A percentile compares a stretch with the other conserved stretches of the same genome.
These are phyloP conservation scores for Carapus acus DNA, from an alignment of 2,797 vertebrate species.

Conservation along the genomic window DNA sequence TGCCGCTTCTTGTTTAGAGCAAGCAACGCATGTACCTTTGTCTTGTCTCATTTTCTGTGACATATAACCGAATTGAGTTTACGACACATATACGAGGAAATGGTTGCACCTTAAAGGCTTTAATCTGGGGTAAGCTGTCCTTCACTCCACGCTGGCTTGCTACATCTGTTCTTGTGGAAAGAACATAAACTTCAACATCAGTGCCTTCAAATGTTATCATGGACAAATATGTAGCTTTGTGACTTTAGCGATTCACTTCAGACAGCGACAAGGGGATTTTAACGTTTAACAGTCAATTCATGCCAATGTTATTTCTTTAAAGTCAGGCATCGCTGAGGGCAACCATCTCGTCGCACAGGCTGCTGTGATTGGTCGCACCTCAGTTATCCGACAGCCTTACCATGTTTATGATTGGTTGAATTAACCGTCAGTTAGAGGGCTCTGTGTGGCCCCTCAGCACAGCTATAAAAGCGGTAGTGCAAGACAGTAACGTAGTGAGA, in stretches of 20 bases:
- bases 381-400: background rate
- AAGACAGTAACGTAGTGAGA: background rate
- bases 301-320: background rate
- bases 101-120: background rate
- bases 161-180: background rate
- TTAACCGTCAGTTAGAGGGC: background rate
- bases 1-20: background rate
- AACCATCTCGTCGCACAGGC: background rate
- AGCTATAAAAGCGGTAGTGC: conserved; percentile 13
- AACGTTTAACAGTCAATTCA: background rate
- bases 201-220: background rate
- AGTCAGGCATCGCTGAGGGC: conserved; percentile 36
- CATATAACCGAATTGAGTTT: background rate
- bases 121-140: background rate
- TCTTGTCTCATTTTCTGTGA: background rate
- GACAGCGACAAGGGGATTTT: rapidly evolving
- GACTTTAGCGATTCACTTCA: no score
- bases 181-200: background rate
- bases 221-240: rapidly evolving
- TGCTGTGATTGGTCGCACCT: conserved; percentile 19
- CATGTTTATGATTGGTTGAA: conserved; percentile 6
- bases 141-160: background rate
- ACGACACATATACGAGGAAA: background rate
- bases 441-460: background rate
- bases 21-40: background rate